Evolutionary conservation across 1,140 invertebrate genomes (phyloP), one percentile per base, ranked within the genome.

Genomic region (Antheraea pernyi): DNA sequence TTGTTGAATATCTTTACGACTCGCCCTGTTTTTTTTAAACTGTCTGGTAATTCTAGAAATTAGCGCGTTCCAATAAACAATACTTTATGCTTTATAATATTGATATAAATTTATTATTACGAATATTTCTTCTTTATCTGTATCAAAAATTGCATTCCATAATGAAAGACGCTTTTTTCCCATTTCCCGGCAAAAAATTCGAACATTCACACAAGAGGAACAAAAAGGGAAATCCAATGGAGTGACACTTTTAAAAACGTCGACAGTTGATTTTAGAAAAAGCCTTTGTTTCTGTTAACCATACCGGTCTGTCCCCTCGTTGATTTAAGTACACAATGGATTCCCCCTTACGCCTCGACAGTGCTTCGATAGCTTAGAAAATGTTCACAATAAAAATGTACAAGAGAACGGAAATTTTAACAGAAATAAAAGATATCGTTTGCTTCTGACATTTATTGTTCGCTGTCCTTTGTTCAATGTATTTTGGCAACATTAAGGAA

Each of bases 311-410:
- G 71, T 72, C 68, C 83, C 76, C 76, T 78, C 77, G 78, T 84
- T 89, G 85, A 88, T 91, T 89, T 83, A 80, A 85, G 79, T 82
- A 81, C 75, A 90, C 83, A 90, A 90, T 88, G 77, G 85, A 67
- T 62, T 72, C 76, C 71, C 78, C 76, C 79, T 77, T 77, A 82
- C 79, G 71, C 75, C 70, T 78, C 76, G 70, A 84, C 84, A 88
- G 82, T 81, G 73, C 76, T 42, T 75, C 81, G 85, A 90, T 90
- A 87, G 80, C 84, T 88, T 84, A 86, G 85, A 85, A 85, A 88
- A 79, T 76, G 74, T 68, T 81, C 76, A 87, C 85, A 86, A 84
- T 85, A 85, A 86, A 89, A 88, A 85, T 79, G 76, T 80, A 81
- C 72, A 74, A 80, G 78, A 88, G 79, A 87, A 88, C 82, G 42